These are phyloP conservation scores for Percopsis transmontana DNA, from an alignment of 2,113 vertebrate genomes.

Conservation along the genomic window DNA sequence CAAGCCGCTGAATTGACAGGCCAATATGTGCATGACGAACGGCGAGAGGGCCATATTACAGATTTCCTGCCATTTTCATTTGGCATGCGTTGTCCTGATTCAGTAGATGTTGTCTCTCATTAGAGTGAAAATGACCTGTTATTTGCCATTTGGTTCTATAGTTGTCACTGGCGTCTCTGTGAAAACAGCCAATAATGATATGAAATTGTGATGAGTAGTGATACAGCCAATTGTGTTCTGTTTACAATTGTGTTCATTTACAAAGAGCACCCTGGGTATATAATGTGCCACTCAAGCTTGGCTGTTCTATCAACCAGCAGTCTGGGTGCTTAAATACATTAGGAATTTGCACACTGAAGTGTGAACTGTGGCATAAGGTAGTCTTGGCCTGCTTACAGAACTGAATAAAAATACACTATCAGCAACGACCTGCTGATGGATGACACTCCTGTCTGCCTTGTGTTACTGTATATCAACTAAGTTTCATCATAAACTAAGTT, in stretches of 20 bases:
- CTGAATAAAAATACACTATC: neutral
- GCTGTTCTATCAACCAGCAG: neutral
- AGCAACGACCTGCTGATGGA: no score
- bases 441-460: no score
- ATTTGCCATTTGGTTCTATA: conserved; percentile 1
- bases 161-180: neutral
- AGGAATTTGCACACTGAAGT: neutral
- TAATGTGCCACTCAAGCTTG: neutral
- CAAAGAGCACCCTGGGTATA: neutral
- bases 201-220: neutral
- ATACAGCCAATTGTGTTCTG: no score
- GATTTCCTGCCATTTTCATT: conserved; percentile 33
- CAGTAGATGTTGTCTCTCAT: conserved; percentile 27
- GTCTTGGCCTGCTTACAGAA: neutral
- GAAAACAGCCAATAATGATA: conserved; percentile 6
- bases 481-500: no score
- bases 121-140: conserved; percentile 40
- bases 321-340: neutral
- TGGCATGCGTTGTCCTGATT: conserved; percentile 14
- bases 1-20: conserved; percentile 54
- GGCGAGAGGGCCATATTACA: conserved; percentile 55
- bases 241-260: no score
- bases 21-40: conserved; percentile 65
- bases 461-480: no score
- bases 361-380: neutral